Base-by-base conservation (phyloP, 2,888 invertebrate species). In the Stenodera caucasica region DNA sequence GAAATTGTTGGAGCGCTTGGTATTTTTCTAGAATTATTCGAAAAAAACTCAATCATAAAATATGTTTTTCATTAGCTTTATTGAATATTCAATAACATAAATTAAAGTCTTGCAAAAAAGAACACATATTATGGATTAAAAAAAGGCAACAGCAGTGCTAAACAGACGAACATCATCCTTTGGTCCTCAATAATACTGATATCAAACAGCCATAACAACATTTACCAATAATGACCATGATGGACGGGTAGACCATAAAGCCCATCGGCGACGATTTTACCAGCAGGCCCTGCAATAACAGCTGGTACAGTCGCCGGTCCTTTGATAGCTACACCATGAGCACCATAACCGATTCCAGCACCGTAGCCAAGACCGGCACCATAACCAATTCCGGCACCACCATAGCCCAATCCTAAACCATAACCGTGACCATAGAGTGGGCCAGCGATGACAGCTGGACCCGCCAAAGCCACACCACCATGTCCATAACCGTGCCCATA, bases 201-300 rank as follows among this genome's bases (percentile, higher is more conserved):
- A 35, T 15, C 35, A 15, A 37, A 37, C n/a, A 8, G 2, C 15
- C 37, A 37, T 2, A 37, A 15, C 8, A 15, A 9, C 14, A n/a
- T 45, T 23, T 55, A 56, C 64, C 61, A 62, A 54, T 67, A 64
- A 55, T 69, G 68, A 59, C 73, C 75, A 53, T 45, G 35, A 61
- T 72, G 72, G 21, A 62, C 66, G 80, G 54, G 75, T 67, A 77
- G 32, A 57, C 76, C 77, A 66, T 75, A 72, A 72, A 81, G 33
- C 75, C 82, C 67, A 69, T 80, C 64, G 77, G 83, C 72, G 21
- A 66, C 69, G 40, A 75, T 67, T 55, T 70, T 68, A 53, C 76
- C 76, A 50, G 75, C 64, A 32, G 75, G 75, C 53, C 76, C 76
- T 11, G 71, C 62, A 56, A 76, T 75, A 52, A 70, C 67, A 40